A percentile compares a stretch with the other conserved stretches of the same genome.
phyloP scores from a whole-genome alignment of 2,888 invertebrate genomes.

The Acrocyrtus sp. region DNA sequence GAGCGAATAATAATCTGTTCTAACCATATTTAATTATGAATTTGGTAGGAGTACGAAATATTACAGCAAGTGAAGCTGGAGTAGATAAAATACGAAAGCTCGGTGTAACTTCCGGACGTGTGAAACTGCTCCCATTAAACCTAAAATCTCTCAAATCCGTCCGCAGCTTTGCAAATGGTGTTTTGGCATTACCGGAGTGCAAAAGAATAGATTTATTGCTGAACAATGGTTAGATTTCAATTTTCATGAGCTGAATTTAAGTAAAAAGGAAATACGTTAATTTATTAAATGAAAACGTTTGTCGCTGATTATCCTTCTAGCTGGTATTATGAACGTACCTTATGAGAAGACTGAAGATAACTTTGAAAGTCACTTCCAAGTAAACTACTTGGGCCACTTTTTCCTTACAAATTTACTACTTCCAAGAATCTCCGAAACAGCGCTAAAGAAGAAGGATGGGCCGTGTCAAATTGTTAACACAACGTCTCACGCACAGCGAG shows the following conservation, averaged over 20 bases:
- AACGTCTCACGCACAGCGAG: conserved; percentile 81
- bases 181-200: conserved; percentile 19
- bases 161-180: conserved; percentile 29
- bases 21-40: background rate
- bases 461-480: conserved; percentile 85
- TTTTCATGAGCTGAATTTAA: background rate
- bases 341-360: conserved; percentile 82
- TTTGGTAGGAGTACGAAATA: conserved; percentile 76
- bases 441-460: conserved; percentile 69
- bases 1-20: no score
- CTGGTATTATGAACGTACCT: conserved; percentile 90
- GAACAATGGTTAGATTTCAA: conserved; percentile 19
- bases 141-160: conserved; percentile 42
- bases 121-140: conserved; percentile 64
- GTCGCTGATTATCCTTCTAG: conserved; percentile 67
- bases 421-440: conserved; percentile 76
- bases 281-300: background rate
- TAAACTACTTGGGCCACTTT: conserved; percentile 89
- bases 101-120: conserved; percentile 71
- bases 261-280: background rate
- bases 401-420: conserved; percentile 82
- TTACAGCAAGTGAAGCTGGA: conserved; percentile 70
- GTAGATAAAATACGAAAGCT: conserved; percentile 68
- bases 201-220: conserved; percentile 20
- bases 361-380: conserved; percentile 84